Evolutionary conservation across 2,888 invertebrate genomes (phyloP).

Genomic region (Adineta ricciae): DNA sequence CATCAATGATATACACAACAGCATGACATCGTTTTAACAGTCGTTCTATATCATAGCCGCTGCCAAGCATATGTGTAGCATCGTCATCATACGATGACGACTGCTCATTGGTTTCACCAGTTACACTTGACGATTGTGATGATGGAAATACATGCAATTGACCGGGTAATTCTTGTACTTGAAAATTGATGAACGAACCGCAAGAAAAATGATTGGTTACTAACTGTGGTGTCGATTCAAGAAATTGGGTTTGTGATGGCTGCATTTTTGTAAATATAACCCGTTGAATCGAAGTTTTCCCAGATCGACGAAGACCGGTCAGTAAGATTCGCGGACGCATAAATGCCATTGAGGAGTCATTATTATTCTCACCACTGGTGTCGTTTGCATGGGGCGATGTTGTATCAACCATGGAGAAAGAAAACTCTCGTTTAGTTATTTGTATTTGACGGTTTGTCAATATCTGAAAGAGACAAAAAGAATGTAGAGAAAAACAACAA

Average conservation of each 20-base stretch:
- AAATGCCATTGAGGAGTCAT: not conserved
- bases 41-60: slow-evolving; percentile 57
- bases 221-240: slow-evolving; percentile 95
- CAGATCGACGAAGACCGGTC: slow-evolving; percentile 61
- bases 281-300: slow-evolving; percentile 97
- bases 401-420: not conserved
- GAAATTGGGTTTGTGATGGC: slow-evolving; percentile 92
- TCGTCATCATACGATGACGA: not conserved
- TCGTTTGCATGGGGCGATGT: not conserved
- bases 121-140: not conserved
- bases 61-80: not conserved
- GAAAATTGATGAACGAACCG: slow-evolving; percentile 93
- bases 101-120: not conserved
- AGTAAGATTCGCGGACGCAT: not conserved
- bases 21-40: slow-evolving; percentile 85
- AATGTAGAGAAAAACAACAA: not conserved
- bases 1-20: slow-evolving; percentile 95
- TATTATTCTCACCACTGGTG: not conserved
- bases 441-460: not conserved
- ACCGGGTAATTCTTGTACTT: slow-evolving; percentile 99
- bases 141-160: slow-evolving; percentile 89
- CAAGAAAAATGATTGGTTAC: slow-evolving; percentile 92
- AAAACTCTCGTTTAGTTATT: too few species aligned
- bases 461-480: not conserved
- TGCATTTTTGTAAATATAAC: slow-evolving; percentile 99